phyloP scores from a whole-genome alignment of 2,888 invertebrate genomes.

The Drosophila kambysellisi region DNA sequence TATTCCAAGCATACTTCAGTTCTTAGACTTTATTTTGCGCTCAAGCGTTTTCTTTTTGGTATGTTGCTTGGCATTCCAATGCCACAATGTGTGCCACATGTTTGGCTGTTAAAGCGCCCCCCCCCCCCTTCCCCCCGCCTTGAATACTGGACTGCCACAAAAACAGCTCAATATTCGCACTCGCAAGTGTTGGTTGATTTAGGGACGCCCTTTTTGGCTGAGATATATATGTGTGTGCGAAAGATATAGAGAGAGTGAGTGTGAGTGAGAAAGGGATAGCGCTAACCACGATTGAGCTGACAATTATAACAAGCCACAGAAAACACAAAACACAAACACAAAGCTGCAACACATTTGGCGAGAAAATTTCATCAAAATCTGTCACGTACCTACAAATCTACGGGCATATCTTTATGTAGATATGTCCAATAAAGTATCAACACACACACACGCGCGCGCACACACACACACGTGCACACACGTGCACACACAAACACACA shows the following conservation, averaged over 20 bases:
- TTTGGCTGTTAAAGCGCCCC: slow-evolving; percentile 2
- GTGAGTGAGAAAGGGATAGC: background rate
- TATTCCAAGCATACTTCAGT: slow-evolving; percentile 23
- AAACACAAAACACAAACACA: slow-evolving; percentile 24
- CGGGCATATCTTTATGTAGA: slow-evolving; percentile 19
- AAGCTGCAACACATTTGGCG: slow-evolving; percentile 55
- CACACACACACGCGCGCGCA: background rate
- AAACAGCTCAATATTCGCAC: slow-evolving; percentile 39
- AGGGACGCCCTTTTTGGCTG: background rate
- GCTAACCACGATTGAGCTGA: slow-evolving; percentile 34
- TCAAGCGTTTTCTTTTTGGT: background rate
- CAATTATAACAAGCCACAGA: slow-evolving; percentile 54
- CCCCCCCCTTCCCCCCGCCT: background rate
- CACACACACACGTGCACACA: background rate
- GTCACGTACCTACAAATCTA: slow-evolving; percentile 58
- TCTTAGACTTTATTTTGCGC: background rate
- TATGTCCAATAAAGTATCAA: no score
- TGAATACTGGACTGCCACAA: background rate
- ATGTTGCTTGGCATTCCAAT: slow-evolving; percentile 22
- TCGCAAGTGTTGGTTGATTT: slow-evolving; percentile 21
- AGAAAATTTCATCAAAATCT: slow-evolving; percentile 71
- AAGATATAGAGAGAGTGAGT: background rate
- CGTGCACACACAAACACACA: slow-evolving; percentile 25
- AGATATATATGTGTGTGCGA: no score
- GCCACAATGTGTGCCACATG: slow-evolving; percentile 14